Evolutionary conservation across 2,888 invertebrate genomes (phyloP).

Genomic region (Cheilosia impressa): DNA sequence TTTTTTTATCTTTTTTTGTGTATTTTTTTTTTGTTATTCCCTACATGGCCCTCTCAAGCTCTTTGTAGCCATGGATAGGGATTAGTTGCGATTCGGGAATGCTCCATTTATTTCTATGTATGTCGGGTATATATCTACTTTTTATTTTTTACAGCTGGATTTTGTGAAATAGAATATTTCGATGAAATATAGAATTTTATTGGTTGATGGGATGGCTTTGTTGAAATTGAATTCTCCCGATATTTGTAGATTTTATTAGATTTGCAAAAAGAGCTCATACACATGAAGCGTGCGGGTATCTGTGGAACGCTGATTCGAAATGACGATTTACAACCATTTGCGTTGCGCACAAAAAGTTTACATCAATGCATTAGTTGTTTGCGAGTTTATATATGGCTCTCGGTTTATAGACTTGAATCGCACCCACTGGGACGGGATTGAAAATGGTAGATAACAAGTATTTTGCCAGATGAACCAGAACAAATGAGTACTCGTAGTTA

Average conservation of each 20-base stretch:
- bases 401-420: neutral
- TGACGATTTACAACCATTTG: neutral
- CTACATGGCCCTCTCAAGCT: conserved; percentile 19
- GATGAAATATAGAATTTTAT: conserved; percentile 53
- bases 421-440: too few relatives aligned
- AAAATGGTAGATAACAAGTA: too few relatives aligned
- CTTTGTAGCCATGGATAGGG: conserved; percentile 52
- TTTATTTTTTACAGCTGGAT: conserved; percentile 37
- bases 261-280: neutral
- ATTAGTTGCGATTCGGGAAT: conserved; percentile 70
- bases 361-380: neutral
- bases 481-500: too few relatives aligned
- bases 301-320: neutral
- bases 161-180: conserved; percentile 69
- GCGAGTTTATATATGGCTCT: neutral
- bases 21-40: conserved; percentile 7
- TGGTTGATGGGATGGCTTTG: conserved; percentile 25
- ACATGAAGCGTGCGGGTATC: neutral
- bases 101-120: conserved; percentile 69
- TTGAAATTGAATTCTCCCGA: conserved; percentile 35
- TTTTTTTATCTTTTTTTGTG: neutral
- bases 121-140: neutral
- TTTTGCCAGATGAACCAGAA: too few relatives aligned
- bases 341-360: neutral
- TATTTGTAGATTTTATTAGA: conserved; percentile 4